phyloP scores from a whole-genome alignment of 2,797 vertebrate species.

The Ctenopoma multispine region DNA sequence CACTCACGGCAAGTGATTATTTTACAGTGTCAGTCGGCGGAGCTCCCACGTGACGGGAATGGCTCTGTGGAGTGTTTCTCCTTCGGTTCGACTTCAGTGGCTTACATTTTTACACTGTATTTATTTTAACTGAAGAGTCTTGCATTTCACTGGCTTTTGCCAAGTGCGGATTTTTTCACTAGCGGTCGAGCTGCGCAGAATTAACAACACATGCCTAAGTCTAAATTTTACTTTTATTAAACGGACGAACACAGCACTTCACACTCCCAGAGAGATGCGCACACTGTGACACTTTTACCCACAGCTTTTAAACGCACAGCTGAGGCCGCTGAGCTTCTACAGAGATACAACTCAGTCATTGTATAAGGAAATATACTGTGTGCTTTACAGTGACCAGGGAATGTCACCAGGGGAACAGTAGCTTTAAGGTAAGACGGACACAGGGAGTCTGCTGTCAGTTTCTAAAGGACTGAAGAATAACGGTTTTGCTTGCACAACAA shows the following conservation, averaged over 20 bases:
- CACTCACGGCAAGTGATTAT: slow-evolving; percentile 63
- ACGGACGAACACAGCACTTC: slow-evolving; percentile 64
- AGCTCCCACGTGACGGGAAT: slow-evolving; percentile 31
- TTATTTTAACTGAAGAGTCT: slow-evolving; percentile 76
- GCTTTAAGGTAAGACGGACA: slow-evolving; percentile 52
- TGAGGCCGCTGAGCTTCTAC: slow-evolving; percentile 38
- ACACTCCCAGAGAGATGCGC: slow-evolving; percentile 56
- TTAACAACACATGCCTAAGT: slow-evolving; percentile 75
- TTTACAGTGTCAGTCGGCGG: slow-evolving; percentile 54
- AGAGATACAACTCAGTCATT: slow-evolving; percentile 35
- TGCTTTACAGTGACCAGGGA: slow-evolving; percentile 53
- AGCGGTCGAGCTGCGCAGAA: slow-evolving; percentile 48
- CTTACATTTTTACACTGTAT: slow-evolving; percentile 68
- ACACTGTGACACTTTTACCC: slow-evolving; percentile 63
- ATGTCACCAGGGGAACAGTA: slow-evolving; percentile 46
- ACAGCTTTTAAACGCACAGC: slow-evolving; percentile 38
- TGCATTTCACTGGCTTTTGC: slow-evolving; percentile 72
- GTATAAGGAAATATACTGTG: slow-evolving; percentile 41
- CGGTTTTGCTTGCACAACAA: slow-evolving; percentile 53
- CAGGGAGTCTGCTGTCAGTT: slow-evolving; percentile 39
- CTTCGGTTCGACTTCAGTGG: slow-evolving; percentile 50
- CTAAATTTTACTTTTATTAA: slow-evolving; percentile 76
- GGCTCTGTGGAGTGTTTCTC: slow-evolving; percentile 37
- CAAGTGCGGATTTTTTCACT: slow-evolving; percentile 71
- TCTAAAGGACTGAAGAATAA: slow-evolving; percentile 53